Conservation (phyloP, 2,113 vertebrate genomes). For the Nothobranchius furzeri region DNA sequence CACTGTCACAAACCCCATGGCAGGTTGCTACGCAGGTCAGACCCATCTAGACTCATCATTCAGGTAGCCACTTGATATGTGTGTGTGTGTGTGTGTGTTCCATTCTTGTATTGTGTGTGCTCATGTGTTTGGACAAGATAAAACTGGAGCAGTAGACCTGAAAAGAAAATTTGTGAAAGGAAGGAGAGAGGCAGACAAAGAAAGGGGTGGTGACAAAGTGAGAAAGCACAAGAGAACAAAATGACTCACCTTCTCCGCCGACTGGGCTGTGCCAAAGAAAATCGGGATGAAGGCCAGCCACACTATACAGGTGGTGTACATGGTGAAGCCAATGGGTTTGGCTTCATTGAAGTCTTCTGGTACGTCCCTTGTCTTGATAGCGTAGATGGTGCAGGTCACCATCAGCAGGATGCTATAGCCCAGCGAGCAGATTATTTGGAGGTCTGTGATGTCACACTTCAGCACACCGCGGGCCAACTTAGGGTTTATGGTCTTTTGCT, state of each 20-base stretch:
- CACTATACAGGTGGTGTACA: slow-evolving; percentile 79
- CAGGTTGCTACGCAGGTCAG: slow-evolving; percentile 36
- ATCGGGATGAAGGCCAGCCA: slow-evolving; percentile 80
- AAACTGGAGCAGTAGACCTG: slow-evolving; percentile 48
- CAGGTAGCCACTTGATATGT: slow-evolving; percentile 16
- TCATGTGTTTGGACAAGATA: slow-evolving; percentile 61
- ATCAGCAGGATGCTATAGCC: slow-evolving; percentile 78
- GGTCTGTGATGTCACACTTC: slow-evolving; percentile 79
- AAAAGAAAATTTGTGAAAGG: slow-evolving; percentile 41
- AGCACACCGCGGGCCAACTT: slow-evolving; percentile 73
- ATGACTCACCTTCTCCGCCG: slow-evolving; percentile 76
- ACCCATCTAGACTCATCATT: slow-evolving; percentile 39
- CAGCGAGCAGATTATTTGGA: slow-evolving; percentile 77
- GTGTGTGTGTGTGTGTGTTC: slow-evolving; percentile 2
- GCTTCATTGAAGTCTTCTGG: slow-evolving; percentile 79
- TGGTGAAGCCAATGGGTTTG: slow-evolving; percentile 78
- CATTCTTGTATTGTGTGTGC: slow-evolving; percentile 10
- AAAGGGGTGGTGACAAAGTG: slow-evolving; percentile 35
- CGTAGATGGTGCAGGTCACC: slow-evolving; percentile 79
- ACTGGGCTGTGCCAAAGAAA: slow-evolving; percentile 80
- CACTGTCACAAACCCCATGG: slow-evolving; percentile 23
- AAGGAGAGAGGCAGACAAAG: slow-evolving; percentile 41
- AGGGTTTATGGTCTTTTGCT: slow-evolving; percentile 76
- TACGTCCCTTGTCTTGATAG: slow-evolving; percentile 77
- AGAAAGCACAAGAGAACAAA: slow-evolving; percentile 16